A percentile compares a stretch with the other conserved stretches of the same genome.
Conservation (phyloP, 2,888 invertebrate species). For the Caenorhabditis uteleia region DNA sequence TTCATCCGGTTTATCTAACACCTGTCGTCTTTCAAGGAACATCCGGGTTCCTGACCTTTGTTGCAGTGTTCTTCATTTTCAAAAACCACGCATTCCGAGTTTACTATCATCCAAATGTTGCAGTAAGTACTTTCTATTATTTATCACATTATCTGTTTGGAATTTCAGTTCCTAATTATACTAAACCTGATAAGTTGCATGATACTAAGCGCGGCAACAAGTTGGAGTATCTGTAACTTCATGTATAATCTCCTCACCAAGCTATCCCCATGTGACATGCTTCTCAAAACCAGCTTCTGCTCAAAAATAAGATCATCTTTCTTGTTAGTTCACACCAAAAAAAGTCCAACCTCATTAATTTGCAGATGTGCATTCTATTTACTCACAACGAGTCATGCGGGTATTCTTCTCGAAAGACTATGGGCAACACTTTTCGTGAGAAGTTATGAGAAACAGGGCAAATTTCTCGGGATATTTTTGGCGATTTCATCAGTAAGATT, state of each 20-base stretch:
- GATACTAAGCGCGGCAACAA: conserved; percentile 14
- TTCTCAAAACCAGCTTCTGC: conserved; percentile 24
- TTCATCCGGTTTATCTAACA: neutral
- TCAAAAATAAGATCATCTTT: conserved; percentile 14
- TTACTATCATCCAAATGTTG: conserved; percentile 28
- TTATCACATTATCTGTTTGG: conserved; percentile 16
- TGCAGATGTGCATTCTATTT: conserved; percentile 24
- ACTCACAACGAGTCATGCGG: conserved; percentile 24
- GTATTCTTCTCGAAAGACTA: conserved; percentile 22
- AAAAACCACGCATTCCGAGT: conserved; percentile 26
- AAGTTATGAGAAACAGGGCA: conserved; percentile 27
- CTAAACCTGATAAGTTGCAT: conserved; percentile 16
- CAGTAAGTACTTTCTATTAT: conserved; percentile 25
- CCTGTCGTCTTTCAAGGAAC: conserved; percentile 14
- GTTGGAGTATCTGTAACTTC: conserved; percentile 12
- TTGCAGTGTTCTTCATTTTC: conserved; percentile 11
- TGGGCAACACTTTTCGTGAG: conserved; percentile 20
- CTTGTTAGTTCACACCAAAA: conserved; percentile 27
- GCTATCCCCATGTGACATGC: conserved; percentile 21
- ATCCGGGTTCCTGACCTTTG: conserved; percentile 20
- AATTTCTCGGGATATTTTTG: conserved; percentile 14
- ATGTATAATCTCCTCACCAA: conserved; percentile 15
- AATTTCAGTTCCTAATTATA: conserved; percentile 22
- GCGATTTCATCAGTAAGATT: conserved; percentile 22
- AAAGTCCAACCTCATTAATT: neutral